Evolutionary conservation across 1,140 invertebrate genomes (phyloP).

Genomic region (Acromyrmex echinatior): DNA sequence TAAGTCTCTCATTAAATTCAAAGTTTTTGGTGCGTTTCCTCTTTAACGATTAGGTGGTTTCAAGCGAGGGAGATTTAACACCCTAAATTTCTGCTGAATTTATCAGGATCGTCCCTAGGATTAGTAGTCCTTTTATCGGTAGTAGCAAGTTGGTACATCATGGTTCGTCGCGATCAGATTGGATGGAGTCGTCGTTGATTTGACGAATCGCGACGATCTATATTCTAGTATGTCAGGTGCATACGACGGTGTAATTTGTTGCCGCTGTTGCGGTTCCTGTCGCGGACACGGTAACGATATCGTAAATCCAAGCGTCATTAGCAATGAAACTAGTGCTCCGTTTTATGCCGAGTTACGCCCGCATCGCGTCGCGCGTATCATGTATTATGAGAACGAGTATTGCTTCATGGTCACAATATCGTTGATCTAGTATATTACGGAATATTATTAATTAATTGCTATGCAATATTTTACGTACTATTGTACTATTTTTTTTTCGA

Average conservation of each 20-base stretch:
- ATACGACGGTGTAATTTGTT: conserved; percentile 63
- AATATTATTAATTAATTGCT: neutral
- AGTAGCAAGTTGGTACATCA: conserved; percentile 24
- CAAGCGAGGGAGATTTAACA: neutral
- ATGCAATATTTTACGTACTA: conserved; percentile 1
- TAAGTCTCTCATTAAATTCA: neutral
- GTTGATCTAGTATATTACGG: neutral
- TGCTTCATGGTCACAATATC: neutral
- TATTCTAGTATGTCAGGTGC: conserved; percentile 67
- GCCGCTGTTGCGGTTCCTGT: conserved; percentile 41
- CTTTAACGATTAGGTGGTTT: conserved; percentile 5
- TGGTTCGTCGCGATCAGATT: conserved; percentile 39
- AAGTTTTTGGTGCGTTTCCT: neutral
- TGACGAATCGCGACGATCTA: conserved; percentile 61
- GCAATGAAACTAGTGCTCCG: conserved; percentile 56
- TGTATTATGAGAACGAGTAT: neutral
- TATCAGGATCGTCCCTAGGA: neutral
- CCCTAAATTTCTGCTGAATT: neutral
- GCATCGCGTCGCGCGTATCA: neutral
- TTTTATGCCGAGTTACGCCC: conserved; percentile 22
- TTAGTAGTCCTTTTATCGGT: conserved; percentile 7
- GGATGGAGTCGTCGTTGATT: conserved; percentile 44
- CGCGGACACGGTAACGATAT: conserved; percentile 58
- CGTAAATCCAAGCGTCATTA: conserved; percentile 71
- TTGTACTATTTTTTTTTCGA: neutral